These are phyloP conservation scores for Lepidocolaptes lacrymiger DNA, from an alignment of 2,797 vertebrate species.

Conservation along the genomic window DNA sequence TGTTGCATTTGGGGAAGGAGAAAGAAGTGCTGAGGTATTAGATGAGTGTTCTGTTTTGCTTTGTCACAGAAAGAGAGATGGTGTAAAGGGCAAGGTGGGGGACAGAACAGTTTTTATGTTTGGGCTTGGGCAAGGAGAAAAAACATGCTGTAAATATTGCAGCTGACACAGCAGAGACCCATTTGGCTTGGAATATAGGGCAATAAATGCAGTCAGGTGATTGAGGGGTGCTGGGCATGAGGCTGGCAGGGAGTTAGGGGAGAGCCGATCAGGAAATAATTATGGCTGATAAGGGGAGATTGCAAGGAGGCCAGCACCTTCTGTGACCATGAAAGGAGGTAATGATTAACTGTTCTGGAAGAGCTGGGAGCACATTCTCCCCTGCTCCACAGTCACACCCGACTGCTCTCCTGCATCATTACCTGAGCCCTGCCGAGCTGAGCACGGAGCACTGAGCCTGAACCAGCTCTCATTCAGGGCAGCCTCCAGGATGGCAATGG, in stretches of 20 bases:
- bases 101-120: neutral
- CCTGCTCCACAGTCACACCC: neutral
- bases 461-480: neutral
- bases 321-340: slow-evolving; percentile 13
- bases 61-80: neutral
- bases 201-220: slow-evolving; percentile 63
- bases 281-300: slow-evolving; percentile 45
- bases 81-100: neutral
- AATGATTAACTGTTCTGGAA: slow-evolving; percentile 51
- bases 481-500: neutral
- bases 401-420: neutral
- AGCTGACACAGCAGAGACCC: slow-evolving; percentile 48
- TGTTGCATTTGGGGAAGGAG: neutral
- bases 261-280: slow-evolving; percentile 57
- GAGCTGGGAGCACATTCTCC: slow-evolving; percentile 10
- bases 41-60: neutral
- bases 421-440: neutral
- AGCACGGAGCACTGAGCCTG: neutral
- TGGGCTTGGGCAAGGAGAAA: neutral
- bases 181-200: slow-evolving; percentile 40
- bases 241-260: slow-evolving; percentile 7
- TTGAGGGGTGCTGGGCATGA: neutral
- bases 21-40: neutral
- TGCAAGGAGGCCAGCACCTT: slow-evolving; percentile 39
- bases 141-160: slow-evolving; percentile 1